Evolutionary conservation across 1,140 invertebrate genomes (phyloP), one percentile per base, ranked within the genome.

Genomic region (Ditylenchus dipsaci): DNA sequence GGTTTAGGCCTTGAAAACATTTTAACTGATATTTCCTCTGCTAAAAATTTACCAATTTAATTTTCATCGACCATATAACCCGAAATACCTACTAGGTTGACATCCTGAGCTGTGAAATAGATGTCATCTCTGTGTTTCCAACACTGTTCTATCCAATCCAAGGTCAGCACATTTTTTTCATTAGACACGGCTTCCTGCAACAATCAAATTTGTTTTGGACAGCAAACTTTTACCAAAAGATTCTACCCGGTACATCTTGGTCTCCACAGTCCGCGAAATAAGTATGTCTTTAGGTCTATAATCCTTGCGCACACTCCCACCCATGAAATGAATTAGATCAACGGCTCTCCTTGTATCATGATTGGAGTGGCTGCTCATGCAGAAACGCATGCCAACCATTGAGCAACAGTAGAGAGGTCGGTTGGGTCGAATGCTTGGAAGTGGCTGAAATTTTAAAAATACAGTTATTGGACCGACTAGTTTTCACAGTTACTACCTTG

Each of bases 271-370:
- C 33, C 33, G 33, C 3, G 33, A 38, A 38, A 38, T 38, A 3
- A 38, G 11, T 3, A 38, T 38, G 11, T 38, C 33, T 11, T 11
- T 38, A 38, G 33, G 33, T 5, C 33, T 38, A 11, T 38, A 61
- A 43, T 21, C 29, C 29, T 61, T 61, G 19, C 59, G 59, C 29
- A 29, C 59, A 29, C 59, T 61, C 1, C 59, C 59, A 3, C 59
- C 59, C 59, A 61, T 61, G 26, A 61, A 61, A 30, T 61, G 59
- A 61, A 61, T 61, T 13, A 61, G 21, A 33, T 30, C 27, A 61
- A 61, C 59, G 1, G 59, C 59, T 19, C 59, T 19, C 13, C 29
- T 33, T 33, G 38, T 61, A 19, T 61, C 59, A 19, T 29, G 19
- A 26, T 21, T 26, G 21, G 59, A 7, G 21, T 61, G 13, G 29